Percentiles rank a stretch among this genome's conserved stretches.
These are phyloP conservation scores for Sphaerophoria taeniata DNA, from an alignment of 2,888 invertebrate species.

Conservation along the genomic window DNA sequence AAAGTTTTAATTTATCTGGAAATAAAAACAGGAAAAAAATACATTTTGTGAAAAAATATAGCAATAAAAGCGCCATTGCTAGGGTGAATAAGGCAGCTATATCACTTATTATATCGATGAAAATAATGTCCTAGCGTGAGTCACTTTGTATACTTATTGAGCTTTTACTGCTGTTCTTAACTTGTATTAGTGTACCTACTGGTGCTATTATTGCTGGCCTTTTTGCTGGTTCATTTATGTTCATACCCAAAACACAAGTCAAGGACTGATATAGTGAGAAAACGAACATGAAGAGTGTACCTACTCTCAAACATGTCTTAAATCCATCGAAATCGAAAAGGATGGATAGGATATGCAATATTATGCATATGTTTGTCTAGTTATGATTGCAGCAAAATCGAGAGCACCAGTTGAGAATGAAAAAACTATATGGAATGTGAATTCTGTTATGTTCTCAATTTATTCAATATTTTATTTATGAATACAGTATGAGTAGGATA, in stretches of 20 bases:
- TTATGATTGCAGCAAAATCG: conserved; percentile 46
- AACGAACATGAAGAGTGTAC: conserved; percentile 54
- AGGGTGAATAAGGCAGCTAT: conserved; percentile 66
- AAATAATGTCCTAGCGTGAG: conserved; percentile 66
- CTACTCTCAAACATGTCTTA: too few relatives aligned
- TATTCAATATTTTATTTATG: conserved; percentile 72
- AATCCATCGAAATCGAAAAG: conserved; percentile 72
- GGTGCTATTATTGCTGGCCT: conserved; percentile 59
- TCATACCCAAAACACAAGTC: conserved; percentile 50
- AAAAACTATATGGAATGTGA: conserved; percentile 57
- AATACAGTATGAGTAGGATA: conserved; percentile 59
- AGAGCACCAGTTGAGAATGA: conserved; percentile 58
- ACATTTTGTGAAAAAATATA: conserved; percentile 70
- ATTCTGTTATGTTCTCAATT: conserved; percentile 46
- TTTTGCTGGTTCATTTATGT: conserved; percentile 65
- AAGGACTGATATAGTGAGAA: conserved; percentile 51
- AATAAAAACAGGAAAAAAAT: conserved; percentile 49
- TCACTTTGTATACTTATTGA: conserved; percentile 21
- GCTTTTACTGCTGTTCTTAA: neutral
- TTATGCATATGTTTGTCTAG: conserved; percentile 59
- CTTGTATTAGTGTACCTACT: conserved; percentile 44
- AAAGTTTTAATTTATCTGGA: conserved; percentile 42
- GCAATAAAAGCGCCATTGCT: conserved; percentile 72
- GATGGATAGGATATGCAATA: conserved; percentile 48
- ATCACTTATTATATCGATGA: conserved; percentile 72